Percentiles rank a stretch among this genome's conserved stretches.
Conservation (phyloP, 2,113 vertebrate genomes). For the Geococcyx californianus region DNA sequence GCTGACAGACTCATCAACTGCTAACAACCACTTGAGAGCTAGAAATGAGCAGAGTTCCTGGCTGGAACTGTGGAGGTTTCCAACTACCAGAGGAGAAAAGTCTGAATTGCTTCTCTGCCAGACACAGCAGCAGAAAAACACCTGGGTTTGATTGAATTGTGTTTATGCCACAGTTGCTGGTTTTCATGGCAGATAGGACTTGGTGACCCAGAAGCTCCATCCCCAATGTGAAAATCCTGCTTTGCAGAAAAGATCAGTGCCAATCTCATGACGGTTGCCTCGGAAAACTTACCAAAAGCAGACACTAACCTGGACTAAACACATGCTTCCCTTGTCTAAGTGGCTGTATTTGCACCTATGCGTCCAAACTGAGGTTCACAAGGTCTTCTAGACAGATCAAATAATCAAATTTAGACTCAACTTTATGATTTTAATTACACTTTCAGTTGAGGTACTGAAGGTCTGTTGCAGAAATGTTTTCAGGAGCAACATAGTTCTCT, state of each 20-base stretch:
- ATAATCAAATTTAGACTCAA: neutral
- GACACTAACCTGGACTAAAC: neutral
- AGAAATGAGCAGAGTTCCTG: neutral
- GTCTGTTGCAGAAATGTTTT: neutral
- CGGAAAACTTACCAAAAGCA: neutral
- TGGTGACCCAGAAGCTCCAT: neutral
- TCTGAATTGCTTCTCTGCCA: neutral
- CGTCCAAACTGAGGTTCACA: neutral
- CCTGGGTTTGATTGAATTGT: accelerated
- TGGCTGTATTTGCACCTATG: neutral
- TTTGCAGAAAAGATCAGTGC: neutral
- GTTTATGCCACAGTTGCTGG: accelerated
- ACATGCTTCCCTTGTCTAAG: accelerated
- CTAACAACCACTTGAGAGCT: neutral
- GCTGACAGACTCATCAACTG: neutral
- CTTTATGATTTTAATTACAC: neutral
- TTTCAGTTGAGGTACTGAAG: neutral
- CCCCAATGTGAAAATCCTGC: accelerated
- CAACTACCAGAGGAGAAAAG: neutral
- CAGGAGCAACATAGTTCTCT: neutral
- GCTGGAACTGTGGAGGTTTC: neutral
- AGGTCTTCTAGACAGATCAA: neutral
- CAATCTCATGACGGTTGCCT: accelerated
- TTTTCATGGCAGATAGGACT: accelerated
- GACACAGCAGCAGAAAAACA: neutral